These are phyloP conservation scores for Thysanoteuthis rhombus DNA, from an alignment of 2,888 invertebrate species.

Conservation along the genomic window DNA sequence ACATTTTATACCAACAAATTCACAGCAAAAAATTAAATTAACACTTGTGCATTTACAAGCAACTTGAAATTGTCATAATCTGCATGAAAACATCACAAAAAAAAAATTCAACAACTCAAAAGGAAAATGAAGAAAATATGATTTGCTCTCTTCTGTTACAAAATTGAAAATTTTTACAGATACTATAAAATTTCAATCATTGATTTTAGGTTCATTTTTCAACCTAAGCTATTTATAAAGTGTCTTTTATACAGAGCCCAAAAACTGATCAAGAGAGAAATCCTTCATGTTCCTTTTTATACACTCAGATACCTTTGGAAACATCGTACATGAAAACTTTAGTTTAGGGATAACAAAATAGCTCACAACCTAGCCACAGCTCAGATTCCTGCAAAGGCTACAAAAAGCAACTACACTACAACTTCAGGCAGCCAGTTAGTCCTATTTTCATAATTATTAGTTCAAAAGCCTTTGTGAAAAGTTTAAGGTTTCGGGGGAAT, in stretches of 20 bases:
- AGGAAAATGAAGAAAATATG: background rate
- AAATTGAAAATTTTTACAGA: no score
- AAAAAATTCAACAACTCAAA: background rate
- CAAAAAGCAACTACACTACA: constrained; percentile 16
- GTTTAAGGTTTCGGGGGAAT: background rate
- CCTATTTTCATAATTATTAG: background rate
- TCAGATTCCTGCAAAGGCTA: constrained; percentile 2
- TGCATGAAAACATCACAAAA: background rate
- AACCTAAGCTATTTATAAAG: background rate
- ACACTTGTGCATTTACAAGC: constrained; percentile 1
- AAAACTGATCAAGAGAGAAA: background rate
- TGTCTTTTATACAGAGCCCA: background rate
- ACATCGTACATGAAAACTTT: background rate
- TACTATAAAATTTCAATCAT: background rate
- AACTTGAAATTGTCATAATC: background rate
- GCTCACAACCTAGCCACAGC: constrained; percentile 28
- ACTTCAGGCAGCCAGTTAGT: constrained; percentile 12
- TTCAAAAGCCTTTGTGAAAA: background rate
- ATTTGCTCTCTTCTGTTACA: background rate
- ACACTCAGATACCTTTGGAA: background rate
- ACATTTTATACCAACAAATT: background rate
- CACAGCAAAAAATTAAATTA: background rate
- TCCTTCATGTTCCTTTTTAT: background rate
- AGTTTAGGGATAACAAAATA: background rate
- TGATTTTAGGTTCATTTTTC: background rate